Conservation (phyloP, 2,113 vertebrate species). For the Gallinago paraguaiae region DNA sequence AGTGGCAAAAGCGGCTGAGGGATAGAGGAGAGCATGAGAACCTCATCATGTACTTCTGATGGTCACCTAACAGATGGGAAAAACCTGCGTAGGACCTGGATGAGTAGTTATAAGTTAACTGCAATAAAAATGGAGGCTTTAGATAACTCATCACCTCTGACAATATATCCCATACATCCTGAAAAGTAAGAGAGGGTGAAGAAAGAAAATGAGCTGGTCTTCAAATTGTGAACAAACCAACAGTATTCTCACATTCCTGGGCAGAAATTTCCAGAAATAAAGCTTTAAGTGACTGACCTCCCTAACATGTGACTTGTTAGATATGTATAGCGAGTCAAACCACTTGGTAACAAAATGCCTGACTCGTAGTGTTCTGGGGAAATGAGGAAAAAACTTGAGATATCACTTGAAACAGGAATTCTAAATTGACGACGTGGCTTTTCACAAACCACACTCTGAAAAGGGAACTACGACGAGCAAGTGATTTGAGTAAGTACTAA, state of each 20-base stretch:
- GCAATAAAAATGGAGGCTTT: neutral
- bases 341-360: neutral
- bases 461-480: neutral
- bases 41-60: fast-evolving
- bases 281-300: neutral
- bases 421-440: neutral
- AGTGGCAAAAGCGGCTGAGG: neutral
- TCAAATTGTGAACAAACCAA: neutral
- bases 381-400: neutral
- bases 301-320: neutral
- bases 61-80: neutral
- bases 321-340: neutral
- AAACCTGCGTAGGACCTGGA: neutral
- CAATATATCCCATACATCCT: neutral
- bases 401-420: neutral
- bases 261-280: neutral
- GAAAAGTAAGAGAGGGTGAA: fast-evolving
- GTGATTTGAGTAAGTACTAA: neutral
- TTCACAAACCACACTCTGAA: neutral
- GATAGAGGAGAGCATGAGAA: neutral
- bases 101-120: neutral
- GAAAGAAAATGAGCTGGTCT: neutral
- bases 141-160: neutral
- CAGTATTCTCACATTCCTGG: neutral
- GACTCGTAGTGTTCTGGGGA: neutral